Conservation (phyloP, 2,113 vertebrate genomes). For the Cyanistes caeruleus region DNA sequence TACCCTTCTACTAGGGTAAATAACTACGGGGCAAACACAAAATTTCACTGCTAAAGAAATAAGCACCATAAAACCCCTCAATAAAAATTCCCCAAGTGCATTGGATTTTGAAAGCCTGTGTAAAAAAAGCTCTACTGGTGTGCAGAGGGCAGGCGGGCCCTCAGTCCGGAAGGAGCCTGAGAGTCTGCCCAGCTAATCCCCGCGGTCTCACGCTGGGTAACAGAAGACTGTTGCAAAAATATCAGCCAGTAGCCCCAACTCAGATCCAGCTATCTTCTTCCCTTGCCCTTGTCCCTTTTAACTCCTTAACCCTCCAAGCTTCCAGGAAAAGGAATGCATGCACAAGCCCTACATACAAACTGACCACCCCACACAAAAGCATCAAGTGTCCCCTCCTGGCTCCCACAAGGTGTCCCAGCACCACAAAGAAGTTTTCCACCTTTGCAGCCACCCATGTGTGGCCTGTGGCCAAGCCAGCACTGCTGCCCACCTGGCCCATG, state of each 20-base stretch:
- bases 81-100: neutral
- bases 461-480: accelerated
- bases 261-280: neutral
- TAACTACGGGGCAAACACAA: neutral
- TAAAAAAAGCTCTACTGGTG: neutral
- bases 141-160: neutral
- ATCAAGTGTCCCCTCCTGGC: neutral
- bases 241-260: constrained; percentile 27
- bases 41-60: neutral
- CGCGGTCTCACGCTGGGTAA: neutral
- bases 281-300: neutral
- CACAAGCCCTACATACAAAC: neutral
- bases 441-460: neutral
- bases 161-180: neutral
- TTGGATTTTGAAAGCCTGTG: neutral
- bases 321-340: neutral
- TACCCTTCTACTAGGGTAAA: neutral
- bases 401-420: neutral
- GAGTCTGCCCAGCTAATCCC: constrained; percentile 55
- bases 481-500: accelerated
- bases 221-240: constrained; percentile 44
- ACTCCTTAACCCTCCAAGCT: neutral
- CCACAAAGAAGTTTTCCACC: neutral
- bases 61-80: neutral
- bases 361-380: neutral